Conservation (phyloP, 2,113 vertebrate species). For the Suricata suricatta region DNA sequence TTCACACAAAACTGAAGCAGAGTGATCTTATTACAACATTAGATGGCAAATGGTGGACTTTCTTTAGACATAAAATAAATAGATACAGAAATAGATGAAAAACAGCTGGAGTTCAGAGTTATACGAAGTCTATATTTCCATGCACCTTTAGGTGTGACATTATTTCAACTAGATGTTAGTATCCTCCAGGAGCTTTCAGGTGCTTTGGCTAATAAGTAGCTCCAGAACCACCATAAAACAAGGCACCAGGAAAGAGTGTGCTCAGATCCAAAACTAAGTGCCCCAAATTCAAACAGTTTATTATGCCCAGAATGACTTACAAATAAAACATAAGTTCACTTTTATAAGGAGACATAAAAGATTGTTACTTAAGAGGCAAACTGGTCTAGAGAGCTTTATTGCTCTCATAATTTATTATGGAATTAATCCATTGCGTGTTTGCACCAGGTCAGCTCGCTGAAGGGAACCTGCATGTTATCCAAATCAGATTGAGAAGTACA, state of each 20-base stretch:
- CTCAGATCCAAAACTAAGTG: slow-evolving; percentile 70
- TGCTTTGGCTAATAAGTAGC: slow-evolving; percentile 68
- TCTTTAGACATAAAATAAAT: slow-evolving; percentile 34
- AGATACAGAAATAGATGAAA: slow-evolving; percentile 55
- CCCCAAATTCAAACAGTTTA: slow-evolving; percentile 80
- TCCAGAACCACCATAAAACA: slow-evolving; percentile 78
- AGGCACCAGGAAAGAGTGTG: slow-evolving; percentile 66
- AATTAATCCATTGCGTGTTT: slow-evolving; percentile 86
- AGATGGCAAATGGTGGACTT: neutral
- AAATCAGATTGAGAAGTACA: slow-evolving; percentile 87
- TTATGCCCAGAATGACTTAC: slow-evolving; percentile 79
- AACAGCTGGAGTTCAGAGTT: slow-evolving; percentile 56
- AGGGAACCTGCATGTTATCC: slow-evolving; percentile 85
- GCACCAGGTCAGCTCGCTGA: slow-evolving; percentile 80
- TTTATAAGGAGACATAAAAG: slow-evolving; percentile 84
- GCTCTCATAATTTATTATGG: slow-evolving; percentile 85
- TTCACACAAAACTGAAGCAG: slow-evolving; percentile 31
- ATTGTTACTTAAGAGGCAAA: slow-evolving; percentile 83
- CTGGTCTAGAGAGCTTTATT: slow-evolving; percentile 84
- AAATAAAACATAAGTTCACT: slow-evolving; percentile 81
- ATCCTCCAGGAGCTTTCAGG: slow-evolving; percentile 56
- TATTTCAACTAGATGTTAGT: slow-evolving; percentile 68
- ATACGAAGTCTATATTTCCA: slow-evolving; percentile 20
- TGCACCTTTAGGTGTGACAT: slow-evolving; percentile 58
- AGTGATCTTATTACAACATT: neutral